Percentiles rank a stretch among this genome's conserved stretches.
Conservation (phyloP, 2,888 invertebrate species). For the Drosophila prostipennis region DNA sequence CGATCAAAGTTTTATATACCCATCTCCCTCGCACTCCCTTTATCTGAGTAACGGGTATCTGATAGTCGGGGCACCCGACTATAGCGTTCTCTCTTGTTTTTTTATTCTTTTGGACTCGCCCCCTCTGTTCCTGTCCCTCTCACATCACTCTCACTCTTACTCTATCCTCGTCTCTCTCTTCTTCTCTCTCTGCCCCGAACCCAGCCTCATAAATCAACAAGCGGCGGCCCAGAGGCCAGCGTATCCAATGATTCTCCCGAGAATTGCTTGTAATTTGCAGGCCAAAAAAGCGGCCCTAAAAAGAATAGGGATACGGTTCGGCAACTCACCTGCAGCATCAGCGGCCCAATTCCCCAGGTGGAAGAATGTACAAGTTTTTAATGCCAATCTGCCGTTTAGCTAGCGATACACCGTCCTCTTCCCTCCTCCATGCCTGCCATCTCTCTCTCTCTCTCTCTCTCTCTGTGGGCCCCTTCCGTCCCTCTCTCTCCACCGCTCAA, state of each 20-base stretch:
- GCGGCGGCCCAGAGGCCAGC: slow-evolving; percentile 45
- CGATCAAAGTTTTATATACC: no score
- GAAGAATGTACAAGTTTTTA: slow-evolving; percentile 56
- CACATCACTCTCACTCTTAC: neutral
- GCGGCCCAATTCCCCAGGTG: slow-evolving; percentile 15
- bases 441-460: slow-evolving; percentile 7
- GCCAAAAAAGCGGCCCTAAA: slow-evolving; percentile 54
- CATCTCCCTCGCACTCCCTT: no score
- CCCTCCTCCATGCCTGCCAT: neutral
- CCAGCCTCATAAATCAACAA: slow-evolving; percentile 55
- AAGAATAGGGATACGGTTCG: slow-evolving; percentile 4
- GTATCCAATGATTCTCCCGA: slow-evolving; percentile 55
- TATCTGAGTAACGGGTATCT: no score
- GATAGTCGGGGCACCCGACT: no score
- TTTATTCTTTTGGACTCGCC: neutral
- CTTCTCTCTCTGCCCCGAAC: neutral
- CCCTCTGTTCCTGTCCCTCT: neutral
- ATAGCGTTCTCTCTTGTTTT: no score
- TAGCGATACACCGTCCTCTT: slow-evolving; percentile 22
- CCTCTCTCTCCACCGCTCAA: slow-evolving; percentile 10
- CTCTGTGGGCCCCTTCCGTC: neutral
- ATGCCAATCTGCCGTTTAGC: slow-evolving; percentile 72
- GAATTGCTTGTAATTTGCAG: slow-evolving; percentile 69
- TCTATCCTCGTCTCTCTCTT: neutral
- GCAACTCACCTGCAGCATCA: slow-evolving; percentile 21